phyloP scores from a whole-genome alignment of 2,113 vertebrate species.

The Campylomormyrus tamandua region DNA sequence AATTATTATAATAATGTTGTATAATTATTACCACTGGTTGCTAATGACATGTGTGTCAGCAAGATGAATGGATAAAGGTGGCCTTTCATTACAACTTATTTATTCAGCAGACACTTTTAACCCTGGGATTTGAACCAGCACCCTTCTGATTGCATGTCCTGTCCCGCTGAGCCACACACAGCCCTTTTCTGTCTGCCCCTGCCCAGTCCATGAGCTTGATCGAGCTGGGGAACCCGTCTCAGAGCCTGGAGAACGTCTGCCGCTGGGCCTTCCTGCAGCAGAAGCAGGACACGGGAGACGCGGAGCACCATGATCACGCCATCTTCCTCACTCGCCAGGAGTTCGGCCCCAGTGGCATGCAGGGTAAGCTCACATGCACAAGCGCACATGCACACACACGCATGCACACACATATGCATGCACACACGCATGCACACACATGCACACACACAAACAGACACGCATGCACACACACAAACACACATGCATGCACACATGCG shows the following conservation, averaged over 20 bases:
- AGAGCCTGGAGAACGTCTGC: conserved; percentile 94
- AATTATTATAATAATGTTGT: neutral
- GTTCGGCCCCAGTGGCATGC: conserved; percentile 95
- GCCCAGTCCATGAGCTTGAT: conserved; percentile 84
- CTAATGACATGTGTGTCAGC: neutral
- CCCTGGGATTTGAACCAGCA: neutral
- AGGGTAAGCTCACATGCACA: conserved; percentile 65
- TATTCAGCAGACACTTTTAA: neutral
- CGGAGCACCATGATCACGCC: conserved; percentile 87
- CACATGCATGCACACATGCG: too few species aligned
- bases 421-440: neutral
- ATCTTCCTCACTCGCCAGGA: conserved; percentile 97
- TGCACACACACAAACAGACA: too few species aligned
- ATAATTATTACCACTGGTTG: neutral
- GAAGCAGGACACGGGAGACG: conserved; percentile 79
- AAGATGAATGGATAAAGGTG: neutral
- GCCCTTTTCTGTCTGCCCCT: neutral
- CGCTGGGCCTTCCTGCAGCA: conserved; percentile 94
- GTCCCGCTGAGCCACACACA: neutral
- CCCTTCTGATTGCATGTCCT: neutral
- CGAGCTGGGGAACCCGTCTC: conserved; percentile 89
- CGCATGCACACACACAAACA: too few species aligned
- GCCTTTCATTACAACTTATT: neutral
- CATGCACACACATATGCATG: neutral
- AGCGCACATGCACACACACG: neutral